Conservation (phyloP, 2,888 invertebrate species). For the Troglohyphantes excavatus region DNA sequence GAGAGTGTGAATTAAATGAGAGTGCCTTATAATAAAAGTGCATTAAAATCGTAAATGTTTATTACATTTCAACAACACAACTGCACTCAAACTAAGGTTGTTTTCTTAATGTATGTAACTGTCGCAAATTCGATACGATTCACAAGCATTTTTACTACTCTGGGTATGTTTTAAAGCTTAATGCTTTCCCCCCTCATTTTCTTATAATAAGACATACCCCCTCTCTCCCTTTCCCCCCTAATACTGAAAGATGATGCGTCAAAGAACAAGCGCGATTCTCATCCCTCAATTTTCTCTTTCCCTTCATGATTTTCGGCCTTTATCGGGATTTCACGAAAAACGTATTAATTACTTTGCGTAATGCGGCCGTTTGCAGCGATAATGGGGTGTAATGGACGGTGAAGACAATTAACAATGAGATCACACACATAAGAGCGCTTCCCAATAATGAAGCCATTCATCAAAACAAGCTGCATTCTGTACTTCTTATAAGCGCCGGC, state of each 20-base stretch:
- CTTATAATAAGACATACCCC: not conserved
- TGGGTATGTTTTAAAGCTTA: not conserved
- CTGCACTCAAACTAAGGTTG: no score
- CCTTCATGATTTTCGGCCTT: conserved; percentile 1
- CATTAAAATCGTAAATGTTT: no score
- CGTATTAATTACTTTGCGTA: conserved; percentile 65
- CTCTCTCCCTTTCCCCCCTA: no score
- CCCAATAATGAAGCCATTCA: conserved; percentile 69
- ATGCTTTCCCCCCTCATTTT: not conserved
- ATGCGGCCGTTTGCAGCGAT: conserved; percentile 40
- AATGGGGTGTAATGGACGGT: conserved; percentile 65
- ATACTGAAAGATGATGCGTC: no score
- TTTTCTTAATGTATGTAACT: no score
- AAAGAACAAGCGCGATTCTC: no score
- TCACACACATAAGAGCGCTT: conserved; percentile 47
- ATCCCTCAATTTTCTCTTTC: not conserved
- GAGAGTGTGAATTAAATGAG: no score
- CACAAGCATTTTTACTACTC: no score
- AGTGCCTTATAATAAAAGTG: no score
- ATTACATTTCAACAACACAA: no score
- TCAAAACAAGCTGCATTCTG: conserved; percentile 17
- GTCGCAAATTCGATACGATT: no score
- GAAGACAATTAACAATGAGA: conserved; percentile 64
- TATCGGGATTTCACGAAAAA: conserved; percentile 41
- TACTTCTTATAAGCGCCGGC: not conserved